Evolutionary conservation across 2,888 invertebrate genomes (phyloP), one percentile per base, ranked within the genome.

Genomic region (Agonopterix heracliana): DNA sequence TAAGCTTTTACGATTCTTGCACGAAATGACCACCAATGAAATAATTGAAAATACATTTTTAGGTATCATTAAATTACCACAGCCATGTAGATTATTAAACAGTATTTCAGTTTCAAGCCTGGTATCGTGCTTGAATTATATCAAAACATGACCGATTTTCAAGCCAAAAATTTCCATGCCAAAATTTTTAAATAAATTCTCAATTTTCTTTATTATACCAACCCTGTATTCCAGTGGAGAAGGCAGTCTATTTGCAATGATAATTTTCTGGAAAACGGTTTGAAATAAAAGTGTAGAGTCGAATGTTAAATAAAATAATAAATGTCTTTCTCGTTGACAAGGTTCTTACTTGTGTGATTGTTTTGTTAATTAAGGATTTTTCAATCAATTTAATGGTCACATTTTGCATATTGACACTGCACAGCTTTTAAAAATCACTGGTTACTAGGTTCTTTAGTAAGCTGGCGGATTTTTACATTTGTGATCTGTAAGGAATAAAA

Each of bases 281-380:
- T 1, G 9, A 53, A 55, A 36, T 46, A 50, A 43, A 58, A 71
- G 60, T 76, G 74, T 71, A 75, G 52, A 57, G 66, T 72, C 68
- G 26, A 26, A 50, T 61, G 57, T 55, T 66, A 68, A 67, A 66
- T 69, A 68, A 68, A 61, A 59, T 51, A 68, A 61, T 53, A 36
- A 60, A 56, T 76, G 77, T 81, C 70, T 76, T 82, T 83, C 77
- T 41, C 46, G 48, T 26, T 75, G 74, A 73, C 71, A 80, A 78
- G 74, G 78, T 81, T 74, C 67, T 71, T 76, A 78, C 73, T 84
- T 85, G 84, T 85, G 85, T 80, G 68, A 78, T 75, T 78, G 81
- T 82, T 81, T 81, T 80, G 71, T 78, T 80, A 76, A 64, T 63
- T 77, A 78, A 78, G 76, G 43, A 48, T 49, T 34, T 43, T 53